Conservation (phyloP, 1,140 invertebrate species). For the Bombus balteatus region DNA sequence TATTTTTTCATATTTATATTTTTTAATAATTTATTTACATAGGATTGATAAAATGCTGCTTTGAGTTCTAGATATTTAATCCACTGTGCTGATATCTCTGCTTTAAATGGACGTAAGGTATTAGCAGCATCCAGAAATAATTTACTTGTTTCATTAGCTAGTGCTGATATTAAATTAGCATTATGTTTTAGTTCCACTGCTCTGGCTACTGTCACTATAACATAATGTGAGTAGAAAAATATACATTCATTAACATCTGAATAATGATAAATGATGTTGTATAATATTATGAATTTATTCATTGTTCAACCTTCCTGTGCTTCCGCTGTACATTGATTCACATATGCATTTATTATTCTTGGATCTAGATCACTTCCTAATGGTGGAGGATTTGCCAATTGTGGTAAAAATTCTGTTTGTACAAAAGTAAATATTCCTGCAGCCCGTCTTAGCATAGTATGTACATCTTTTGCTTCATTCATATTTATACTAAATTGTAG, state of each 20-base stretch:
- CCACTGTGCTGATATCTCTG: conserved; percentile 86
- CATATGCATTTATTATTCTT: conserved; percentile 86
- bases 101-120: conserved; percentile 84
- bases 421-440: conserved; percentile 86
- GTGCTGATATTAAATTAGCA: conserved; percentile 85
- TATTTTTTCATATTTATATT: neutral
- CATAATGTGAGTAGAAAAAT: conserved; percentile 6
- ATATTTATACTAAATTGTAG: conserved; percentile 83
- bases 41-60: conserved; percentile 86
- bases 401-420: conserved; percentile 81
- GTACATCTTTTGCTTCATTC: conserved; percentile 88
- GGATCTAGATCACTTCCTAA: conserved; percentile 86
- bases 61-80: conserved; percentile 88
- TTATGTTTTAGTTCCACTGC: conserved; percentile 89
- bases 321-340: conserved; percentile 88
- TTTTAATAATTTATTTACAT: conserved; percentile 82
- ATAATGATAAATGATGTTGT: neutral
- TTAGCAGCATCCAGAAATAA: conserved; percentile 86
- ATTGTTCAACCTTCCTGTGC: conserved; percentile 86
- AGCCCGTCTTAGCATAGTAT: conserved; percentile 86
- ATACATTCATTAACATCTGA: neutral
- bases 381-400: conserved; percentile 81
- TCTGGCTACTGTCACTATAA: conserved; percentile 87
- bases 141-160: conserved; percentile 87
- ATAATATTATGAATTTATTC: neutral